phyloP scores from a whole-genome alignment of 2,113 vertebrate genomes.

The Leptobrachium ailaonicum region DNA sequence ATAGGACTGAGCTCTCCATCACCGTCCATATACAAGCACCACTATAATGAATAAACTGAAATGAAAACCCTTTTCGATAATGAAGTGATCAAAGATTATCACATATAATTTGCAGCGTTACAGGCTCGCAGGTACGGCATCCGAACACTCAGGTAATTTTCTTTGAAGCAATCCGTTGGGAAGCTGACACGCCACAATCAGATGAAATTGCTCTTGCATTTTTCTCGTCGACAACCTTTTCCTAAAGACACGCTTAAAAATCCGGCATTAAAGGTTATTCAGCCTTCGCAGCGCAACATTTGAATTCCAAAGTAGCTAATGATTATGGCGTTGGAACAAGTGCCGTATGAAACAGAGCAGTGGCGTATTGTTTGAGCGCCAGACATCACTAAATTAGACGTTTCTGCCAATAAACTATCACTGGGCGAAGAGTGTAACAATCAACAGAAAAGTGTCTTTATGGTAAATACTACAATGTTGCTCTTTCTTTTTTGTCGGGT shows the following conservation, averaged over 20 bases:
- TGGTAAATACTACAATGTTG: not conserved
- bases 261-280: slow-evolving; percentile 47
- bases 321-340: slow-evolving; percentile 40
- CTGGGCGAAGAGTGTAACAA: not conserved
- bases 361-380: slow-evolving; percentile 13
- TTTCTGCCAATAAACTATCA: slow-evolving; percentile 29
- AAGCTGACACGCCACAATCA: slow-evolving; percentile 47
- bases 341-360: slow-evolving; percentile 3
- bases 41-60: slow-evolving; percentile 9
- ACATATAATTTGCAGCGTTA: slow-evolving; percentile 21
- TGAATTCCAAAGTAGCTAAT: slow-evolving; percentile 49
- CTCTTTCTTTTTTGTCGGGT: not conserved
- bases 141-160: slow-evolving; percentile 37
- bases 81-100: slow-evolving; percentile 38
- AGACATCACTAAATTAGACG: slow-evolving; percentile 37
- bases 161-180: slow-evolving; percentile 42
- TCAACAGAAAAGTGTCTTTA: slow-evolving; percentile 11
- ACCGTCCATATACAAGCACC: not conserved
- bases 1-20: not conserved
- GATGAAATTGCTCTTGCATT: slow-evolving; percentile 47
- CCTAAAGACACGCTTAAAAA: slow-evolving; percentile 42
- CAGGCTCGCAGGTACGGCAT: slow-evolving; percentile 27
- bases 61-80: slow-evolving; percentile 27
- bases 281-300: slow-evolving; percentile 32
- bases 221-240: slow-evolving; percentile 39